Conservation (phyloP, 2,113 vertebrate species). For the Anser brachyrhynchus region DNA sequence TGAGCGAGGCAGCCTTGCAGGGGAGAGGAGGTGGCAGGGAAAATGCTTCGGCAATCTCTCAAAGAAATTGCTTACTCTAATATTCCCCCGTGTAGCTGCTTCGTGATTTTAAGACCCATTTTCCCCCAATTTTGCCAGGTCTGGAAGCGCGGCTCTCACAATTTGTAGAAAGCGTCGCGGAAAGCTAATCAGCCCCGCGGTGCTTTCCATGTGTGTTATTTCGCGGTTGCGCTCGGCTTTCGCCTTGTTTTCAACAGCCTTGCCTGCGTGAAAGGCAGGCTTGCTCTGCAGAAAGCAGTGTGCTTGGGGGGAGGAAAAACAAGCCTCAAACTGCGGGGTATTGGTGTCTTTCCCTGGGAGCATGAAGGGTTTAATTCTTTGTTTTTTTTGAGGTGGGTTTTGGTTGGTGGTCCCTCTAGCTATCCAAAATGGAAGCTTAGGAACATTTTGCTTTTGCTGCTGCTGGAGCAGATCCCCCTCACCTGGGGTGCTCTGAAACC, state of each 20-base stretch:
- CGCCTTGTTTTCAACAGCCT: background rate
- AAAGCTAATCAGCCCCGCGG: background rate
- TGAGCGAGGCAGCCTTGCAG: background rate
- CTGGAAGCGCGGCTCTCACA: background rate
- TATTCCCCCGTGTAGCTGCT: background rate
- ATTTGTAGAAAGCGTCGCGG: background rate
- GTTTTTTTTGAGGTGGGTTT: background rate
- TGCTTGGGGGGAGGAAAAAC: background rate
- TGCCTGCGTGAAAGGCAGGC: background rate
- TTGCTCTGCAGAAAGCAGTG: background rate
- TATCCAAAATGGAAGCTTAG: background rate
- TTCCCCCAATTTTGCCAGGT: background rate
- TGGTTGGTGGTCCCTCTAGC: background rate
- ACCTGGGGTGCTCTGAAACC: background rate
- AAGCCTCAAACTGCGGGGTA: background rate
- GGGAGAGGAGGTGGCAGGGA: background rate
- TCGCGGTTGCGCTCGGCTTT: background rate
- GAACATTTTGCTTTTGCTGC: background rate
- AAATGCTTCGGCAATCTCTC: background rate
- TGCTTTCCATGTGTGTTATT: background rate
- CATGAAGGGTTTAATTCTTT: background rate
- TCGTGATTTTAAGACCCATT: background rate
- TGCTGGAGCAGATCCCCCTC: background rate
- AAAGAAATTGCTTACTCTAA: background rate
- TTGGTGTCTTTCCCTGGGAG: background rate